Percentiles rank a stretch among this genome's conserved stretches.
Conservation (phyloP, 1,140 invertebrate species). For the Daktulosphaira vitifoliae region DNA sequence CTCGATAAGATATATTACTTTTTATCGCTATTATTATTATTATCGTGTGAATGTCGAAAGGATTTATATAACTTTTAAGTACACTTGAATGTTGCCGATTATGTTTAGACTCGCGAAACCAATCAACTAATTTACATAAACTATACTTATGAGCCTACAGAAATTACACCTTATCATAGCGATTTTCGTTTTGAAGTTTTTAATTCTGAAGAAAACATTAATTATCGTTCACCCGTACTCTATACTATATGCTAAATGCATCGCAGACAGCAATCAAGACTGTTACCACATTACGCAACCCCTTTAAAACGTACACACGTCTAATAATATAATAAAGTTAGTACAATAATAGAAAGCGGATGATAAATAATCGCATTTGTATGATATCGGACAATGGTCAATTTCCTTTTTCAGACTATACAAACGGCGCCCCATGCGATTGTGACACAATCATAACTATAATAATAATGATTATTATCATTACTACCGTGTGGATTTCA, state of each 20-base stretch:
- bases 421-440: not conserved
- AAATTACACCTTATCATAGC: too few relatives aligned
- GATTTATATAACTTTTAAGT: slow-evolving; percentile 28
- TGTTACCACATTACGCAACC: too few relatives aligned
- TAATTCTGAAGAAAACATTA: too few relatives aligned
- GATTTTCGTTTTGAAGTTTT: too few relatives aligned
- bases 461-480: too few relatives aligned
- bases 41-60: slow-evolving; percentile 15
- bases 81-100: slow-evolving; percentile 10
- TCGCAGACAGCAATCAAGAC: too few relatives aligned
- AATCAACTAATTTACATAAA: not conserved
- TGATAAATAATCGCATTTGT: slow-evolving; percentile 3
- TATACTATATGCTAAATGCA: too few relatives aligned
- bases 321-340: too few relatives aligned
- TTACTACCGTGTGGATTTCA: not conserved
- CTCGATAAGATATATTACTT: too few relatives aligned
- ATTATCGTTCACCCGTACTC: too few relatives aligned
- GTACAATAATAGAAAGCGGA: slow-evolving; percentile 19
- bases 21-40: not conserved
- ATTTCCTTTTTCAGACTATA: slow-evolving; percentile 13
- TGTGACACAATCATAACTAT: slow-evolving; percentile 1
- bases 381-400: slow-evolving; percentile 28
- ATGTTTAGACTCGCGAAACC: slow-evolving; percentile 18
- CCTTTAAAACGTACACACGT: too few relatives aligned
- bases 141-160: not conserved